Percentiles rank a stretch among this genome's conserved stretches.
Evolutionary conservation across 2,113 vertebrate species (phyloP).

Genomic region (Piaya cayana): DNA sequence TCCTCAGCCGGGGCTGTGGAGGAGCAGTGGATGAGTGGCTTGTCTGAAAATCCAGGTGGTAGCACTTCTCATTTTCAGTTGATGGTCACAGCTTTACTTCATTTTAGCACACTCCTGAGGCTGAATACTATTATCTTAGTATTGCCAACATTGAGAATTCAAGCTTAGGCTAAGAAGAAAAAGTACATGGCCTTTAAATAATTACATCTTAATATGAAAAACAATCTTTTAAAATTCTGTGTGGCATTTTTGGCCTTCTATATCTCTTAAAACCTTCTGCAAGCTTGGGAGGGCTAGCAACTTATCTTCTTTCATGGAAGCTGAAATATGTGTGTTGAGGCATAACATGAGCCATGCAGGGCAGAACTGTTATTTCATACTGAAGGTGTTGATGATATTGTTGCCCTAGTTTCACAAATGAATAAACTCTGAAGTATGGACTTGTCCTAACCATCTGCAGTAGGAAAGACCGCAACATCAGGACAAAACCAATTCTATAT

Average conservation of each 20-base stretch:
- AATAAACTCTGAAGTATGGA: neutral
- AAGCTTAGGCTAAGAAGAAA: neutral
- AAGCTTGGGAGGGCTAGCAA: neutral
- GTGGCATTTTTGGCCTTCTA: neutral
- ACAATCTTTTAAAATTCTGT: too few species aligned
- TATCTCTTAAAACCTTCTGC: neutral
- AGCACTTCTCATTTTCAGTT: neutral
- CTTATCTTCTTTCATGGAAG: neutral
- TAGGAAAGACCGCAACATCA: neutral
- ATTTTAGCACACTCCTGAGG: neutral
- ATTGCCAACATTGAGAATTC: neutral
- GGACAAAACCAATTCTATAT: neutral
- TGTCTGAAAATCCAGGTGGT: neutral
- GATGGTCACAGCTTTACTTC: neutral
- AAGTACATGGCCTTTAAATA: neutral
- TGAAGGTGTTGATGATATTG: neutral
- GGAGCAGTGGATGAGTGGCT: neutral
- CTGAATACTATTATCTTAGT: neutral
- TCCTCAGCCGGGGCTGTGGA: neutral
- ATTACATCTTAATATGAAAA: neutral
- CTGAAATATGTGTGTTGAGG: neutral
- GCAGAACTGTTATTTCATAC: neutral
- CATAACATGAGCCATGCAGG: neutral
- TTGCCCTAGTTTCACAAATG: neutral
- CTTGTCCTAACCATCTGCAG: neutral